A percentile compares a stretch with the other conserved stretches of the same genome.
These are phyloP conservation scores for Drosophila trichaetosa DNA, from an alignment of 2,888 invertebrate genomes.

Conservation along the genomic window DNA sequence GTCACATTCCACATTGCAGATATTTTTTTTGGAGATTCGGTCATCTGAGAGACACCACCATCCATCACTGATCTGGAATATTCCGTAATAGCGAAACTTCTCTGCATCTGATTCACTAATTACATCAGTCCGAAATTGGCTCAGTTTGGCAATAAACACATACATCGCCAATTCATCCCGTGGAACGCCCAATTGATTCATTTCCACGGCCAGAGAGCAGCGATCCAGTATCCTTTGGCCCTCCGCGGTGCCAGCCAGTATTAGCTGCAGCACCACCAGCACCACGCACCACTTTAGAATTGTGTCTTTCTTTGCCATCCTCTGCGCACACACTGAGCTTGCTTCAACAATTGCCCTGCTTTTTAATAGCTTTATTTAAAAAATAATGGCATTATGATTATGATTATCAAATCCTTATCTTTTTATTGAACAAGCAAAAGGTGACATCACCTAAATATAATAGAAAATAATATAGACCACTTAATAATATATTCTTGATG, in stretches of 20 bases:
- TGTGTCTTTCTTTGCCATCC: background rate
- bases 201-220: constrained; percentile 28
- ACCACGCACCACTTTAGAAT: background rate
- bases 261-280: constrained; percentile 3
- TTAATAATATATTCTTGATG: too few species aligned
- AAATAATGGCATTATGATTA: too few species aligned
- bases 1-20: background rate
- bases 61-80: constrained; percentile 24
- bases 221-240: constrained; percentile 1
- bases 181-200: constrained; percentile 13
- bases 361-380: too few species aligned
- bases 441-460: too few species aligned
- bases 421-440: too few species aligned
- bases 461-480: too few species aligned
- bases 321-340: background rate
- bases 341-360: too few species aligned
- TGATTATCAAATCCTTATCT: too few species aligned
- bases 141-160: constrained; percentile 9
- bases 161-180: constrained; percentile 1
- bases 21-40: accelerated
- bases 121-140: background rate
- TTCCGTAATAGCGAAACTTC: background rate
- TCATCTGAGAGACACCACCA: background rate
- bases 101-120: accelerated
- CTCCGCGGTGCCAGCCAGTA: background rate